phyloP scores from a whole-genome alignment of 35 echinoderm and acorn worm species.

The Ophioderma brevispina region DNA sequence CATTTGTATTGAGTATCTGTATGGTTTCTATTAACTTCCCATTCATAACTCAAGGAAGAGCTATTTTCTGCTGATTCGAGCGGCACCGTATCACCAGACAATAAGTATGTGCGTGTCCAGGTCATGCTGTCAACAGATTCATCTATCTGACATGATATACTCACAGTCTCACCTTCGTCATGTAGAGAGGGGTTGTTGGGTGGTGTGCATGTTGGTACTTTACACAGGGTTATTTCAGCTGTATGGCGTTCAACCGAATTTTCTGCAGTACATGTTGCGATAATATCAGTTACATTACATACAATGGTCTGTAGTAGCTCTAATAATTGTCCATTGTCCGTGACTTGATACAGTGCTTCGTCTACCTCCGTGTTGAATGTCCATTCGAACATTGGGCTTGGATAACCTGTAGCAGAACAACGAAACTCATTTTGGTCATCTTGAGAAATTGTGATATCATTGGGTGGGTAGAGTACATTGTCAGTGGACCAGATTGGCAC shows the following conservation, averaged over 20 bases:
- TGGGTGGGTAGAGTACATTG: background rate
- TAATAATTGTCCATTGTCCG: background rate
- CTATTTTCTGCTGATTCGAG: background rate
- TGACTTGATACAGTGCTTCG: background rate
- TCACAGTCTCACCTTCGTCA: background rate
- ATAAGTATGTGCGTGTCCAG: background rate
- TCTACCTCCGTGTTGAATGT: slow-evolving; percentile 11
- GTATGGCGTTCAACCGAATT: background rate
- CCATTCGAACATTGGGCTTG: background rate
- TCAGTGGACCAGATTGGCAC: background rate
- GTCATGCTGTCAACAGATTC: background rate
- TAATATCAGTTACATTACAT: slow-evolving; percentile 2
- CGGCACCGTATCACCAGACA: background rate
- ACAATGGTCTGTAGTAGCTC: background rate
- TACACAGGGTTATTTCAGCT: slow-evolving; percentile 1
- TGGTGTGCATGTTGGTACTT: background rate
- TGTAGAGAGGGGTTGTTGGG: background rate
- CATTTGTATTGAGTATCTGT: too few species aligned
- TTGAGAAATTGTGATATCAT: slow-evolving; percentile 6
- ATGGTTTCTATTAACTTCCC: too few species aligned
- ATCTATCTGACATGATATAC: background rate
- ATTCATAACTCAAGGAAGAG: too few species aligned
- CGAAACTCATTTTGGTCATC: background rate
- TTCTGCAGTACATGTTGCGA: background rate
- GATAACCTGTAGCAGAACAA: slow-evolving; percentile 12